Conservation (phyloP, 2,888 invertebrate genomes). For the Teleogryllus oceanicus region DNA sequence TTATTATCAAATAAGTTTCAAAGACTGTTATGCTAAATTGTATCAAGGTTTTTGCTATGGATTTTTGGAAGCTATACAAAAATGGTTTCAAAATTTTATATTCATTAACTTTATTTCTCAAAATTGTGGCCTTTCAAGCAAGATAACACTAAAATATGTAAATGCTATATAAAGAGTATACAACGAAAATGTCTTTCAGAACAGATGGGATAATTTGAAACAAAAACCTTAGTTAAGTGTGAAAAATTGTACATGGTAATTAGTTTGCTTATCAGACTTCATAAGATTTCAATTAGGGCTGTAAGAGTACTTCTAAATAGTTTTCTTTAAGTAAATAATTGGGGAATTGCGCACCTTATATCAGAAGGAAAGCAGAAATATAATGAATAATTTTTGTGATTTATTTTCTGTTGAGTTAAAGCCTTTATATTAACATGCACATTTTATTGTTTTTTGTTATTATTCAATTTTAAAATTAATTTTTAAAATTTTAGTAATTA, state of each 20-base stretch:
- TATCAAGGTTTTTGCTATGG: too few relatives aligned
- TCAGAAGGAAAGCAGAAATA: too few relatives aligned
- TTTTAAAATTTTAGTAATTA: too few relatives aligned
- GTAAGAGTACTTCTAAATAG: not conserved
- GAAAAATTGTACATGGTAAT: not conserved
- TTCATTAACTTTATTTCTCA: constrained; percentile 37
- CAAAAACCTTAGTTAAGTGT: not conserved
- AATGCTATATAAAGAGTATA: constrained; percentile 38
- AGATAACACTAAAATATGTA: constrained; percentile 40
- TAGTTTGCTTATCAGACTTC: not conserved
- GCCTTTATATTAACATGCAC: not conserved
- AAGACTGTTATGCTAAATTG: too few relatives aligned
- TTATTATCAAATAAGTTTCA: too few relatives aligned
- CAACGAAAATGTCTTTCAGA: constrained; percentile 33
- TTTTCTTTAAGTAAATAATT: too few relatives aligned
- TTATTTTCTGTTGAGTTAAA: not conserved
- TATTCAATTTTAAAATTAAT: too few relatives aligned
- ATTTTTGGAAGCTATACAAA: not conserved
- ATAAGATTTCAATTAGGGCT: not conserved
- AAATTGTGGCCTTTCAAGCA: constrained; percentile 39
- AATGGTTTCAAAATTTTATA: constrained; percentile 12
- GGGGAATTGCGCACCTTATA: too few relatives aligned
- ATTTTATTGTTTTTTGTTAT: too few relatives aligned
- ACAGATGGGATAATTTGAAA: constrained; percentile 25
- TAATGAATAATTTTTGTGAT: too few relatives aligned